Percentiles rank a stretch among this genome's conserved stretches.
These are phyloP conservation scores for Colletes gigas DNA, from an alignment of 1,140 invertebrate genomes.

Conservation along the genomic window DNA sequence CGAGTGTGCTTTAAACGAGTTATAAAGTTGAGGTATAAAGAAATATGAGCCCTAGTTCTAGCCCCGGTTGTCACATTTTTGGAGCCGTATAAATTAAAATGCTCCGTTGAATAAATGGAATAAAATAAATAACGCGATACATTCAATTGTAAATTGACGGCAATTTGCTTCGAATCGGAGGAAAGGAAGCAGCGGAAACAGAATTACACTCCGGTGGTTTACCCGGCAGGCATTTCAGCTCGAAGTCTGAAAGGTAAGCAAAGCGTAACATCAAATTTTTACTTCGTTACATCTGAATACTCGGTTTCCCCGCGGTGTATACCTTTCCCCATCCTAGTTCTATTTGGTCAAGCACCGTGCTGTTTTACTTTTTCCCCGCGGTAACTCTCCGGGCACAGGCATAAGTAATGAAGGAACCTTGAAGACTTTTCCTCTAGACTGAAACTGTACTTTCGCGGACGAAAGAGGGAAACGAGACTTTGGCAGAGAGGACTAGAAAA, in stretches of 20 bases:
- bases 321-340: neutral
- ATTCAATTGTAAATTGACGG: neutral
- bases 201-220: neutral
- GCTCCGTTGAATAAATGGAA: neutral
- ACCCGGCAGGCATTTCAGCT: neutral
- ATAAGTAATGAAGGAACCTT: slow-evolving; percentile 62
- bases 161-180: too few species aligned
- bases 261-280: slow-evolving; percentile 24
- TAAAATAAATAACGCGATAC: neutral
- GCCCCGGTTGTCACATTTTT: too few species aligned
- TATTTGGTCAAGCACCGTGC: slow-evolving; percentile 38
- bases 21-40: too few species aligned
- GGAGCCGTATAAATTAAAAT: too few species aligned
- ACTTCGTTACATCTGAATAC: slow-evolving; percentile 27
- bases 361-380: slow-evolving; percentile 9
- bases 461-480: slow-evolving; percentile 57
- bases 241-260: neutral
- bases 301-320: neutral
- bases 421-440: slow-evolving; percentile 55
- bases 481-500: slow-evolving; percentile 52
- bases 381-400: slow-evolving; percentile 32
- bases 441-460: slow-evolving; percentile 48
- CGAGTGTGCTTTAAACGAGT: too few species aligned
- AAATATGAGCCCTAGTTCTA: too few species aligned
- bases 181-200: neutral